Conservation (phyloP, 2,797 vertebrate genomes). For the Zalophus californianus region DNA sequence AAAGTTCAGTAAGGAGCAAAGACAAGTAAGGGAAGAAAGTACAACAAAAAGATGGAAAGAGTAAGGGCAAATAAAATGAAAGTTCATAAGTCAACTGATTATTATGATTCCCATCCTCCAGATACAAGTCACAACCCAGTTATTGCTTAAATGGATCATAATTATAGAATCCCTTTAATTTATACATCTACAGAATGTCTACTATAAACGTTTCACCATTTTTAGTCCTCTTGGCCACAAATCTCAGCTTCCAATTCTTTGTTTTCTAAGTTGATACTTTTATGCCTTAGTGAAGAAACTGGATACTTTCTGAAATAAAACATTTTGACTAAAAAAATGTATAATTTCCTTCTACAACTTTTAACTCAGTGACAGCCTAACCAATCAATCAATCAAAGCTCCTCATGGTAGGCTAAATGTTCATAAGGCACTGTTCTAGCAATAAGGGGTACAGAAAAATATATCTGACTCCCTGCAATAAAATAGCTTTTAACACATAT, state of each 20-base stretch:
- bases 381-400: neutral
- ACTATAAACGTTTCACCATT: conserved; percentile 22
- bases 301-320: conserved; percentile 66
- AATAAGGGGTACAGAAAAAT: neutral
- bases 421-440: neutral
- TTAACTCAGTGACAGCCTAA: neutral
- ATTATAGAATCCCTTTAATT: neutral
- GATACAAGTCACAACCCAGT: neutral
- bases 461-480: neutral
- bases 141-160: neutral
- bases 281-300: conserved; percentile 49
- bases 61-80: neutral
- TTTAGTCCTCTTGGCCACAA: conserved; percentile 39
- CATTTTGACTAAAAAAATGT: conserved; percentile 13
- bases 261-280: neutral
- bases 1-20: neutral
- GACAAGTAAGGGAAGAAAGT: neutral
- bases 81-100: neutral
- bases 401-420: neutral
- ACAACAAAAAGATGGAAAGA: neutral
- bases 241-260: conserved; percentile 36
- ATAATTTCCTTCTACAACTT: neutral
- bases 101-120: neutral
- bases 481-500: neutral
- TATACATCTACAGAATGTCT: neutral